phyloP scores from a whole-genome alignment of 1,140 invertebrate species.

The Calephelis virginiensis region DNA sequence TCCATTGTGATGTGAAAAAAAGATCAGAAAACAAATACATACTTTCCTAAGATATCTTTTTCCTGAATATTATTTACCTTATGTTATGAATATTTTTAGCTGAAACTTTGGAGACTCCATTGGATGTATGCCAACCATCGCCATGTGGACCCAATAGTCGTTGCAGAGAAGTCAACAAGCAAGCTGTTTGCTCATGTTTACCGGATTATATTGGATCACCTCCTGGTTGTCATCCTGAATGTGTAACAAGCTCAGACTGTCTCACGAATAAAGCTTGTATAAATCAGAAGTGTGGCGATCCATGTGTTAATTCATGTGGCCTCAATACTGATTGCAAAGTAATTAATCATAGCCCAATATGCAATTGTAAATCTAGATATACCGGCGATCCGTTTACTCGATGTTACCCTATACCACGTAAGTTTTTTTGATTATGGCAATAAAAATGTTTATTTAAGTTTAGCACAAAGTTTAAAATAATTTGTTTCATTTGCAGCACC shows the following conservation, averaged over 20 bases:
- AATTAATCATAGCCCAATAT: slow-evolving; percentile 85
- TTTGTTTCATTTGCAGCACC: slow-evolving; percentile 50
- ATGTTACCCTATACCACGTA: slow-evolving; percentile 80
- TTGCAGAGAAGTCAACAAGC: slow-evolving; percentile 80
- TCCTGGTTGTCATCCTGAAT: slow-evolving; percentile 82
- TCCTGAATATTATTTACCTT: no score
- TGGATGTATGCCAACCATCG: slow-evolving; percentile 80
- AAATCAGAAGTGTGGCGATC: slow-evolving; percentile 83
- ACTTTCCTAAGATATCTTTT: no score
- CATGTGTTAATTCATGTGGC: slow-evolving; percentile 84
- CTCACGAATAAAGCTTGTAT: slow-evolving; percentile 81
- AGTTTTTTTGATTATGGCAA: slow-evolving; percentile 43
- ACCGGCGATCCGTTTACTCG: slow-evolving; percentile 87
- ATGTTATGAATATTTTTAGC: slow-evolving; percentile 29
- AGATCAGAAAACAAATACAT: no score
- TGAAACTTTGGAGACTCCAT: slow-evolving; percentile 55
- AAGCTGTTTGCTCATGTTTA: slow-evolving; percentile 82
- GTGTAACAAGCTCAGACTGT: slow-evolving; percentile 83
- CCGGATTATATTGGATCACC: slow-evolving; percentile 81
- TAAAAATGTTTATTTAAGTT: neutral
- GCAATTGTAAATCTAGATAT: slow-evolving; percentile 82
- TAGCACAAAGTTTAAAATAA: neutral
- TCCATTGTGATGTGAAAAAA: no score
- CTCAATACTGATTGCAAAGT: slow-evolving; percentile 82
- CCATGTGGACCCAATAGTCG: slow-evolving; percentile 85